Conservation (phyloP, 1,140 invertebrate species). For the Drosophila malerkotliana region DNA sequence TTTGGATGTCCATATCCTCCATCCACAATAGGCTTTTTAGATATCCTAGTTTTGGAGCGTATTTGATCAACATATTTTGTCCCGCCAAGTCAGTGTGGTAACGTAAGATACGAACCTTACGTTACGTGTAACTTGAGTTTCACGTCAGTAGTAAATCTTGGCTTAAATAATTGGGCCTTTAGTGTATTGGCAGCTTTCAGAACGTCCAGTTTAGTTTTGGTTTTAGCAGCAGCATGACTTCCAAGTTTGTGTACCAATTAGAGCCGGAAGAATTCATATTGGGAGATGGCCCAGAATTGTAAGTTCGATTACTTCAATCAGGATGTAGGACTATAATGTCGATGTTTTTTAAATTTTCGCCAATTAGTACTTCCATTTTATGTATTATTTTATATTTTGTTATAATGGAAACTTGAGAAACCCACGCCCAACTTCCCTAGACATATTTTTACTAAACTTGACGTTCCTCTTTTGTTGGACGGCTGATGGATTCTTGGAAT, state of each 20-base stretch:
- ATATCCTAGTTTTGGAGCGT: too few species aligned
- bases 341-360: neutral
- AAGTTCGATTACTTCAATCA: constrained; percentile 21
- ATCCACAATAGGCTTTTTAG: too few species aligned
- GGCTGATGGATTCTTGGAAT: neutral
- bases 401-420: too few species aligned
- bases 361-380: neutral
- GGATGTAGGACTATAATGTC: neutral
- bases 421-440: too few species aligned
- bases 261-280: constrained; percentile 50
- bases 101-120: too few species aligned
- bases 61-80: too few species aligned
- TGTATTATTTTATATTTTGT: neutral
- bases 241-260: constrained; percentile 69
- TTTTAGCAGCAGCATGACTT: constrained; percentile 44
- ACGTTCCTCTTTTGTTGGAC: neutral
- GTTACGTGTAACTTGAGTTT: too few species aligned
- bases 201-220: constrained; percentile 8
- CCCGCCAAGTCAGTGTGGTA: too few species aligned
- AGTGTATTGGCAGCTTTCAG: constrained; percentile 24
- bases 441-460: too few species aligned
- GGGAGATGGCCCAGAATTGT: constrained; percentile 29
- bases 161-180: neutral
- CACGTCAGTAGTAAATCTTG: neutral
- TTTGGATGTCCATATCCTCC: too few species aligned